phyloP scores from a whole-genome alignment of 1,140 invertebrate species.

The Oreohelix idahoensis region DNA sequence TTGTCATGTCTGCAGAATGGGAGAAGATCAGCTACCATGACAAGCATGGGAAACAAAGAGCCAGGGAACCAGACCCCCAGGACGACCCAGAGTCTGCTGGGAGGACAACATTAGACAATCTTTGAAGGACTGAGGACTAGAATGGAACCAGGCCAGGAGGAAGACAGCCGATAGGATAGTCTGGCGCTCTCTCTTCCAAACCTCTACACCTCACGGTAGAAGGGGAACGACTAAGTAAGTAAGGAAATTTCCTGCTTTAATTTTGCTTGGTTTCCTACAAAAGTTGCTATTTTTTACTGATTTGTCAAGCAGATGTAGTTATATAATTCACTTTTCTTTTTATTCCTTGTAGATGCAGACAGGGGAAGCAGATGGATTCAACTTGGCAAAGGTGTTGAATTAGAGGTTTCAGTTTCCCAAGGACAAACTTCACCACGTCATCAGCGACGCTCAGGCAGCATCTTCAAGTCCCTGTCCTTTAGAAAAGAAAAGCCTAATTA shows the following conservation, averaged over 20 bases:
- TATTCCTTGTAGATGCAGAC: conserved; percentile 27
- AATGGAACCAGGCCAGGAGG: too few species aligned
- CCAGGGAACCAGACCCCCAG: too few species aligned
- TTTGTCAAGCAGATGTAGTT: not conserved
- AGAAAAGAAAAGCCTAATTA: conserved; percentile 42
- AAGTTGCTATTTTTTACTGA: not conserved
- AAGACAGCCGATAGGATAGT: too few species aligned
- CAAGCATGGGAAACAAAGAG: too few species aligned
- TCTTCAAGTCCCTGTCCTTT: conserved; percentile 48
- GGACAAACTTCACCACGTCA: conserved; percentile 34
- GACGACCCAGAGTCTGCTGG: too few species aligned
- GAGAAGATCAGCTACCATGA: too few species aligned
- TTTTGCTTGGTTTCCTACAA: not conserved
- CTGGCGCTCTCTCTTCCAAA: too few species aligned
- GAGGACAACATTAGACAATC: too few species aligned
- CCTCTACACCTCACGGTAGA: too few species aligned
- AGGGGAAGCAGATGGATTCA: conserved; percentile 37
- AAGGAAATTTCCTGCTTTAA: not conserved
- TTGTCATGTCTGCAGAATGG: too few species aligned
- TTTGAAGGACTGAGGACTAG: too few species aligned
- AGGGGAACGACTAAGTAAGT: too few species aligned
- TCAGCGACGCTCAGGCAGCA: conserved; percentile 18
- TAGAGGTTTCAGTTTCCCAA: conserved; percentile 40
- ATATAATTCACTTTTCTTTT: not conserved
- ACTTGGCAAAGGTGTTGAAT: conserved; percentile 38